phyloP scores from a whole-genome alignment of 2,888 invertebrate genomes.

The Drosophila cognata region DNA sequence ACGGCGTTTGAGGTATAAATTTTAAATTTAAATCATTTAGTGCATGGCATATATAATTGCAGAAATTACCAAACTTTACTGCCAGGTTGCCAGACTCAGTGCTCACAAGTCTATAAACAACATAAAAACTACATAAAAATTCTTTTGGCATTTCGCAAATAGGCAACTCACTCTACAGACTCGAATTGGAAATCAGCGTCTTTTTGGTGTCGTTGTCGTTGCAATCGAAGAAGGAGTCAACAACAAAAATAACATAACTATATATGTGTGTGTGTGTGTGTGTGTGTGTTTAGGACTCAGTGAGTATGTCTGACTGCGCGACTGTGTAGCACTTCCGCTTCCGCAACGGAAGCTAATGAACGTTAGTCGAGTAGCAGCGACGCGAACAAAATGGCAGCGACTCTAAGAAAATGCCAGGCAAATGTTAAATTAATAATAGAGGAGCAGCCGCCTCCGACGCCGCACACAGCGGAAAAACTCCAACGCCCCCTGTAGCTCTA shows the following conservation, averaged over 20 bases:
- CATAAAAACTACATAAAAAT: slow-evolving; percentile 59
- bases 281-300: slow-evolving; percentile 37
- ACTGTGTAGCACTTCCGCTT: slow-evolving; percentile 79
- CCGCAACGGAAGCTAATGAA: slow-evolving; percentile 77
- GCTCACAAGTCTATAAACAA: slow-evolving; percentile 36
- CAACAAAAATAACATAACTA: slow-evolving; percentile 6
- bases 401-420: slow-evolving; percentile 62
- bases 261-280: slow-evolving; percentile 14
- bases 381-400: slow-evolving; percentile 55
- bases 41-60: not conserved
- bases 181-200: slow-evolving; percentile 45
- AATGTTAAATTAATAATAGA: slow-evolving; percentile 75
- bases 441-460: slow-evolving; percentile 33
- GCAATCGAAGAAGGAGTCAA: slow-evolving; percentile 53
- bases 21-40: not conserved
- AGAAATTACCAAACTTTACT: slow-evolving; percentile 6
- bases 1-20: not conserved
- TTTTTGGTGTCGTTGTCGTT: slow-evolving; percentile 38
- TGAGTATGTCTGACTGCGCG: slow-evolving; percentile 77
- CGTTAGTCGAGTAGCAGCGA: slow-evolving; percentile 55
- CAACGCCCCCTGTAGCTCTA: slow-evolving; percentile 21
- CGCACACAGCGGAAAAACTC: slow-evolving; percentile 56
- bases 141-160: slow-evolving; percentile 51
- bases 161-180: slow-evolving; percentile 52
- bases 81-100: slow-evolving; percentile 22